These are phyloP conservation scores for Nannobrachium achirus DNA, from an alignment of 2,113 vertebrate genomes.

Conservation along the genomic window DNA sequence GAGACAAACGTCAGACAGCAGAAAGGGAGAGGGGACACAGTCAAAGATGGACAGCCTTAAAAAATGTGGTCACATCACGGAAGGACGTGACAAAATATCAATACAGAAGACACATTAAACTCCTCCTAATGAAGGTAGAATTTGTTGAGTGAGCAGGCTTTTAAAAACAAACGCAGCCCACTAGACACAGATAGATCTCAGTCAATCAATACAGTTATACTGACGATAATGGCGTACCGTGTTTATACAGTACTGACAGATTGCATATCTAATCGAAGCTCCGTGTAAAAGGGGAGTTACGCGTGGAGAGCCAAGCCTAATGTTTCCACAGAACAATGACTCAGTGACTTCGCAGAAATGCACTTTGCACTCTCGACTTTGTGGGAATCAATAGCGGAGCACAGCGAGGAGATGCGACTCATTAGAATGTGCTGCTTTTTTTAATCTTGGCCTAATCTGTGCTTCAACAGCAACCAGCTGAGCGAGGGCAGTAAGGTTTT, in stretches of 20 bases:
- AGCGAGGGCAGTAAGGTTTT: neutral
- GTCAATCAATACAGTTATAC: conserved; percentile 11
- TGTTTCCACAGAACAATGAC: conserved; percentile 48
- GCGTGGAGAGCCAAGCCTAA: conserved; percentile 30
- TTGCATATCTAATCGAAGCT: conserved; percentile 1
- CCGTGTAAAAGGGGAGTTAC: neutral
- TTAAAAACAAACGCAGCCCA: conserved; percentile 23
- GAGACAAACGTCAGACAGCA: neutral
- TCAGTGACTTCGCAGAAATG: conserved; percentile 40
- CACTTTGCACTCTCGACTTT: conserved; percentile 33
- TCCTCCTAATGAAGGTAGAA: conserved; percentile 11
- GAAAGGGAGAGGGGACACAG: neutral
- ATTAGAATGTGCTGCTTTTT: conserved; percentile 46
- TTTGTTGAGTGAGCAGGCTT: conserved; percentile 2
- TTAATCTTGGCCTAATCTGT: conserved; percentile 57
- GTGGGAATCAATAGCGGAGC: conserved; percentile 53
- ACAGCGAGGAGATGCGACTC: conserved; percentile 48
- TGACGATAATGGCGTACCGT: neutral
- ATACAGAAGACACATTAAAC: conserved; percentile 9
- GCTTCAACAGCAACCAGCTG: conserved; percentile 22
- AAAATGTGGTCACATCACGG: neutral
- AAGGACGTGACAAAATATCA: neutral
- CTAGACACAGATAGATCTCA: conserved; percentile 28
- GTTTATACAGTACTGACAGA: conserved; percentile 9
- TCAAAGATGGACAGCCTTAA: neutral